These are phyloP conservation scores for Pica pica DNA, from an alignment of 2,113 vertebrate genomes.

Conservation along the genomic window DNA sequence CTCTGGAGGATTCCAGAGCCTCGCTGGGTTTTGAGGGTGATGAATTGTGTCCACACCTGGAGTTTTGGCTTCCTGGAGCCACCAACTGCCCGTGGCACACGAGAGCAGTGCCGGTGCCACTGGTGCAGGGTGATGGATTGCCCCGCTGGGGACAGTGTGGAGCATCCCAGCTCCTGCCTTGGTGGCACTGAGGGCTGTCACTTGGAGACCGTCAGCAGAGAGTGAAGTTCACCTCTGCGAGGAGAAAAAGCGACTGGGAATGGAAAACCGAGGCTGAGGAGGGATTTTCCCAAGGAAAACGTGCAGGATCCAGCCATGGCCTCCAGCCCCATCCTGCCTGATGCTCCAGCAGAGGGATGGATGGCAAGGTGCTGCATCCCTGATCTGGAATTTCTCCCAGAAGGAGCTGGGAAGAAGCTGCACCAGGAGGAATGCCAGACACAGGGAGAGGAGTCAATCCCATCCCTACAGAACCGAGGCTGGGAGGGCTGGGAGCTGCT, in stretches of 20 bases:
- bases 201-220: accelerated
- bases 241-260: not conserved
- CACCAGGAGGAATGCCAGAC: not conserved
- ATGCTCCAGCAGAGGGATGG: constrained; percentile 8
- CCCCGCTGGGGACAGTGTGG: accelerated
- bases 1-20: not conserved
- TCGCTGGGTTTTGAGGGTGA: accelerated
- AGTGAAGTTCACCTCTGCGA: not conserved
- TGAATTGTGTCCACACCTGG: not conserved
- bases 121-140: accelerated
- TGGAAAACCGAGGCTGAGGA: not conserved
- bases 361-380: not conserved
- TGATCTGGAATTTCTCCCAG: not conserved
- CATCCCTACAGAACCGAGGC: not conserved
- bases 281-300: not conserved
- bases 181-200: not conserved
- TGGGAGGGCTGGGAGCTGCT: not conserved
- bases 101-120: not conserved
- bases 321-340: not conserved
- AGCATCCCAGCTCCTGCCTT: not conserved
- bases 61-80: not conserved
- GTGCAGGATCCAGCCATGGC: not conserved
- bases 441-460: not conserved
- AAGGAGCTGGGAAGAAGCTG: constrained; percentile 6
- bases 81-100: accelerated